phyloP scores from a whole-genome alignment of 2,888 invertebrate genomes.

The Hermaeophaga mercurialis region DNA sequence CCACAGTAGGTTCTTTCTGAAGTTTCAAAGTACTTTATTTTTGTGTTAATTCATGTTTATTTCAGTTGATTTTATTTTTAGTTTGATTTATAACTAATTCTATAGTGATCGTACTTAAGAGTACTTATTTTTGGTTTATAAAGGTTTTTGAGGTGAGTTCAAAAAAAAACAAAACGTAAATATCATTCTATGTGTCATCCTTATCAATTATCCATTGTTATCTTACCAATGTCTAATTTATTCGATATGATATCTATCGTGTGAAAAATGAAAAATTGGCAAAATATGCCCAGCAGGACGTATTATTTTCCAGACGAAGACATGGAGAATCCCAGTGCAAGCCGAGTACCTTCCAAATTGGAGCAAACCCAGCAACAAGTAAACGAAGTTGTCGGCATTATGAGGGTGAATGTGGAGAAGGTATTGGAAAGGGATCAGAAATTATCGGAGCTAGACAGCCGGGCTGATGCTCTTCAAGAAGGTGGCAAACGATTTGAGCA shows the following conservation, averaged over 20 bases:
- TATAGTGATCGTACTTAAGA: not conserved
- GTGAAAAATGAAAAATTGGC: conserved; percentile 4
- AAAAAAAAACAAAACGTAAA: conserved; percentile 1
- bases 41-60: conserved; percentile 8
- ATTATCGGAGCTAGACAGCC: conserved; percentile 90
- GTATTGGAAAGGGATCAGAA: conserved; percentile 95
- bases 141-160: conserved; percentile 1
- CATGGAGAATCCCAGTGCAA: conserved; percentile 46
- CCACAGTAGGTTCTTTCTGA: conserved; percentile 13
- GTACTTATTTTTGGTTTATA: not conserved
- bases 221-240: conserved; percentile 4
- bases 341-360: conserved; percentile 46
- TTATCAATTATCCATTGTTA: conserved; percentile 14
- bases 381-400: conserved; percentile 85
- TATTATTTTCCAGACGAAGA: conserved; percentile 32
- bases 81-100: not conserved
- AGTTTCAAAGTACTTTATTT: conserved; percentile 2
- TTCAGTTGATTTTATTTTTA: conserved; percentile 11
- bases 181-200: conserved; percentile 22
- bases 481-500: conserved; percentile 97
- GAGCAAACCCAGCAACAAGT: conserved; percentile 57
- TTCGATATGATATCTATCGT: conserved; percentile 8
- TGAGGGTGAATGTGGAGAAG: conserved; percentile 95
- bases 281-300: conserved; percentile 31
- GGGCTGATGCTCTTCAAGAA: conserved; percentile 93